A percentile compares a stretch with the other conserved stretches of the same genome.
phyloP scores from a whole-genome alignment of 2,797 vertebrate species.

The Phoxinus dragarum region DNA sequence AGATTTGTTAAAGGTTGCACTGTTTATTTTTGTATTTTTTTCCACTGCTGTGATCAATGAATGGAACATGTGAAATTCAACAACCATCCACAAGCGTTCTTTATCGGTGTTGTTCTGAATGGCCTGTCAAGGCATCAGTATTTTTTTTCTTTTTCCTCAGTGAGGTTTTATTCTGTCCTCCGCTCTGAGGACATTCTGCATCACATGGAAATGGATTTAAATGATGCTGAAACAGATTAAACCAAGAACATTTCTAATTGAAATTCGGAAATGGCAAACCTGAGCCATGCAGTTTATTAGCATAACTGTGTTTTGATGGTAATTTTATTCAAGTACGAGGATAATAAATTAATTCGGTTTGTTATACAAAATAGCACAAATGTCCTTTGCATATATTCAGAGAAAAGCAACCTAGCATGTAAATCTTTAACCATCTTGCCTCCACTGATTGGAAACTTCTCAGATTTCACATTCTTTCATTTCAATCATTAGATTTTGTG shows the following conservation, averaged over 20 bases:
- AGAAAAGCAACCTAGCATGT: conserved; percentile 29
- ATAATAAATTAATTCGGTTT: conserved; percentile 44
- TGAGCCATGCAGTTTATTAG: conserved; percentile 37
- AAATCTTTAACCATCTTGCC: neutral
- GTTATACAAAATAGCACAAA: conserved; percentile 37
- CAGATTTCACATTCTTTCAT: neutral
- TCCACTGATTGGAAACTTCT: neutral
- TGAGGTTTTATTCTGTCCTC: conserved; percentile 16
- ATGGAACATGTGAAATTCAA: neutral
- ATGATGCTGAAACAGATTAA: conserved; percentile 24
- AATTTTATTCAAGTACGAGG: conserved; percentile 49
- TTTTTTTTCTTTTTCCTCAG: neutral
- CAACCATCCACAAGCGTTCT: neutral
- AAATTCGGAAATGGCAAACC: neutral
- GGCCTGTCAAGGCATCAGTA: neutral
- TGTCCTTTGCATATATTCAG: conserved; percentile 36
- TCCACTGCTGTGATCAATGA: neutral
- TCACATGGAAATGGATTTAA: conserved; percentile 15
- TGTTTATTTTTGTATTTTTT: neutral
- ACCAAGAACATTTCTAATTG: conserved; percentile 24
- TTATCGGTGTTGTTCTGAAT: neutral
- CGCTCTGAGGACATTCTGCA: neutral
- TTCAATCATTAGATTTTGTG: conserved; percentile 15
- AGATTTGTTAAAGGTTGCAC: conserved; percentile 12
- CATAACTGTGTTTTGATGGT: conserved; percentile 51